Evolutionary conservation across 2,113 vertebrate species (phyloP).

Genomic region (Sander vitreus): DNA sequence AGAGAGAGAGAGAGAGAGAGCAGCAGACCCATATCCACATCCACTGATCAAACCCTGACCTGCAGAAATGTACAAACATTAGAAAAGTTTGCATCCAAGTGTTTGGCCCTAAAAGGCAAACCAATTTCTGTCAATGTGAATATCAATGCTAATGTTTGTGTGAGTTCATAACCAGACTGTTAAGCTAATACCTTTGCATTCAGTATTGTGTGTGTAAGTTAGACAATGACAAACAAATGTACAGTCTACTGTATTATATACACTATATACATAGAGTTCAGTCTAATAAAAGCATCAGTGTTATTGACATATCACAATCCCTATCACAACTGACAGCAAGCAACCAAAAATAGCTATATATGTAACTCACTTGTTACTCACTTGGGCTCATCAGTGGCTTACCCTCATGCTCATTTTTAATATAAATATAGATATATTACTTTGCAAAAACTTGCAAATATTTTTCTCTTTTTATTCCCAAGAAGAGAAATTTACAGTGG

Average conservation of each 20-base stretch:
- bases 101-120: constrained; percentile 32
- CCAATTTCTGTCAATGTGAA: neutral
- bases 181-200: constrained; percentile 19
- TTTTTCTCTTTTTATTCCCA: constrained; percentile 19
- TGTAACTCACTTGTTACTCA: constrained; percentile 12
- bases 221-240: constrained; percentile 36
- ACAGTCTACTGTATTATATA: constrained; percentile 49
- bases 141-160: constrained; percentile 12
- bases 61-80: constrained; percentile 12
- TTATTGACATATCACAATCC: constrained; percentile 28
- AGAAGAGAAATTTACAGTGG: constrained; percentile 8
- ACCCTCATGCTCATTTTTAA: neutral
- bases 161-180: constrained; percentile 1
- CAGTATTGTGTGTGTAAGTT: constrained; percentile 1
- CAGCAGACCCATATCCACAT: constrained; percentile 13
- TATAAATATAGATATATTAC: constrained; percentile 73
- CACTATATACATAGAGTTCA: constrained; percentile 63
- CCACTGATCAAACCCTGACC: constrained; percentile 15
- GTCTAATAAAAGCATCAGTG: constrained; percentile 30
- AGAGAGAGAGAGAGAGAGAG: neutral
- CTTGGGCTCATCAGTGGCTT: constrained; percentile 40
- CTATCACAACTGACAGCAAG: constrained; percentile 34
- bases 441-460: constrained; percentile 52
- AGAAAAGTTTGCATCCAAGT: neutral
- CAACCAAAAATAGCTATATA: constrained; percentile 50